These are phyloP conservation scores for Sanderia malayensis DNA, from an alignment of 30 jellyfish, hydroid and myxozoan genomes.

Conservation along the genomic window DNA sequence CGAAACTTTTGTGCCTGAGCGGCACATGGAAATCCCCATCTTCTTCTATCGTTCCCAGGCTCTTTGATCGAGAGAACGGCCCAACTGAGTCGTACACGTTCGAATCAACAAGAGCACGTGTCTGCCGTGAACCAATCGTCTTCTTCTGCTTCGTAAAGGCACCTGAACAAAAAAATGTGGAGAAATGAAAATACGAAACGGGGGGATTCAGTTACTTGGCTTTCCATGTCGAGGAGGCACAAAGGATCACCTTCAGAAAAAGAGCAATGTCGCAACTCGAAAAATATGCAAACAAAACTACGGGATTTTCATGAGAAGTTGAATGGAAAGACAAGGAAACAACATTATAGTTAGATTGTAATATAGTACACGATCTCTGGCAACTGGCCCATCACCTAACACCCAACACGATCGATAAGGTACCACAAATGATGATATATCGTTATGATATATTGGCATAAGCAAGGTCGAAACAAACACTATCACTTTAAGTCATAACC, in stretches of 20 bases:
- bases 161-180: slow-evolving; percentile 6
- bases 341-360: no score
- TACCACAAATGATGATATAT: no score
- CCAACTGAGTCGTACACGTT: slow-evolving; percentile 18
- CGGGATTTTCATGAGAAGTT: neutral
- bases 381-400: no score
- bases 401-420: no score
- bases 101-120: slow-evolving; percentile 65
- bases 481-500: no score
- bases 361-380: no score
- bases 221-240: no score
- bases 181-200: no score
- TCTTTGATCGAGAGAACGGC: slow-evolving; percentile 27
- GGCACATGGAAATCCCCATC: slow-evolving; percentile 19
- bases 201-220: no score
- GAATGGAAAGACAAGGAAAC: neutral
- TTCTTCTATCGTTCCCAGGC: slow-evolving; percentile 56
- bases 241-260: neutral
- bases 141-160: slow-evolving; percentile 52
- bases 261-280: neutral
- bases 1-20: slow-evolving; percentile 32
- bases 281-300: neutral
- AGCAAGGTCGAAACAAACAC: no score
- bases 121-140: slow-evolving; percentile 47
- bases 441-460: no score